These are phyloP conservation scores for Valencia hispanica DNA, from an alignment of 2,797 vertebrate species.

Conservation along the genomic window DNA sequence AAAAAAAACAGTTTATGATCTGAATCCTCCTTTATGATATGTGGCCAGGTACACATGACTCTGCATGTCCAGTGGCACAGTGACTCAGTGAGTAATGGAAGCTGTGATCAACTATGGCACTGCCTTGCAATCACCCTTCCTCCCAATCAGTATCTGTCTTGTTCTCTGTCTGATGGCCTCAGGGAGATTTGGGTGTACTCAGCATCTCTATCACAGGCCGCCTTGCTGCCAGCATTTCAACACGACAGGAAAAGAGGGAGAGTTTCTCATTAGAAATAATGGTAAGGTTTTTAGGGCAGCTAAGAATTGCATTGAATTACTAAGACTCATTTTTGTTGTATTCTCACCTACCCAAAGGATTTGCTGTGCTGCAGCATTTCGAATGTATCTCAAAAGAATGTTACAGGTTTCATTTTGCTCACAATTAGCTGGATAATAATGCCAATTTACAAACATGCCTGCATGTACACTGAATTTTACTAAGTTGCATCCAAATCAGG, in stretches of 20 bases:
- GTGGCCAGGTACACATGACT: conserved; percentile 30
- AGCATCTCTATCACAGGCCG: conserved; percentile 42
- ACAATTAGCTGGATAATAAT: background rate
- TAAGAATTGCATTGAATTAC: background rate
- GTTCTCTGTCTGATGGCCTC: conserved; percentile 33
- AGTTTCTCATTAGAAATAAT: background rate
- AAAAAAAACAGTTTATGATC: conserved; percentile 26
- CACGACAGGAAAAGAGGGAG: background rate
- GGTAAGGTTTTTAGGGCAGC: background rate
- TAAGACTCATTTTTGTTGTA: background rate
- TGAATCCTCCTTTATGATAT: conserved; percentile 34
- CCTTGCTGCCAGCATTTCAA: conserved; percentile 7
- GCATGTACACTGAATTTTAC: background rate
- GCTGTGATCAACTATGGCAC: conserved; percentile 63
- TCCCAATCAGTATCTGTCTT: conserved; percentile 57
- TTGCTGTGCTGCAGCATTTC: background rate
- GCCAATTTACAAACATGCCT: background rate
- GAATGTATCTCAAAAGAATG: background rate
- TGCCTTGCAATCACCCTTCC: conserved; percentile 46
- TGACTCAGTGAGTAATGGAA: conserved; percentile 60
- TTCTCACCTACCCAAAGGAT: background rate
- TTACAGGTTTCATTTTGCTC: background rate
- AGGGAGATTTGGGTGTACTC: conserved; percentile 28
- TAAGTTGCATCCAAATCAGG: background rate
- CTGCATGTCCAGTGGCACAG: conserved; percentile 42